Percentiles rank a stretch among this genome's conserved stretches.
Conservation (phyloP, 2,888 invertebrate genomes). For the Brachyptera putata region DNA sequence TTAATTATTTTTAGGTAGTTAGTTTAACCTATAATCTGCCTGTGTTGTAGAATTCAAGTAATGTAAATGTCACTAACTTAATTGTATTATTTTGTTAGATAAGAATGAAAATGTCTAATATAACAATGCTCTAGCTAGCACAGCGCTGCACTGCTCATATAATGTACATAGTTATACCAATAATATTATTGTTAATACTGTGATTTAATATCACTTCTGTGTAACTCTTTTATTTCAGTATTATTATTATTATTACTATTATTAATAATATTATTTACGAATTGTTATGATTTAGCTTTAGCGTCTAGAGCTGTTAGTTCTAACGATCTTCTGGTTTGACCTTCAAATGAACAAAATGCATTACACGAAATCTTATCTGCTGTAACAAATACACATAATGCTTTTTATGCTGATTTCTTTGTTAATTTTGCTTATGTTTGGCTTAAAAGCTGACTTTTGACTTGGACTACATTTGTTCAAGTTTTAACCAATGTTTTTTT, state of each 20-base stretch:
- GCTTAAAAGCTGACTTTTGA: neutral
- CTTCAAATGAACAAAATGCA: constrained; percentile 27
- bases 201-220: constrained; percentile 11
- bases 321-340: constrained; percentile 32
- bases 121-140: too few relatives aligned
- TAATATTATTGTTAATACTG: too few relatives aligned
- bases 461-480: neutral
- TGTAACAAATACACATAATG: constrained; percentile 28
- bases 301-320: constrained; percentile 8
- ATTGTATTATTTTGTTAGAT: too few relatives aligned
- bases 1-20: too few relatives aligned
- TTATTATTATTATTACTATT: neutral
- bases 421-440: constrained; percentile 21
- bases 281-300: neutral
- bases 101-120: too few relatives aligned
- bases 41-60: too few relatives aligned
- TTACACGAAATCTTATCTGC: constrained; percentile 26
- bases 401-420: constrained; percentile 20
- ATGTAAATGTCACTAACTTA: too few relatives aligned
- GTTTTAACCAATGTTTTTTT: neutral
- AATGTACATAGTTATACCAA: too few relatives aligned
- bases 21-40: too few relatives aligned
- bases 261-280: neutral
- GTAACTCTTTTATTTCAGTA: constrained; percentile 12
- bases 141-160: too few relatives aligned